Conservation (phyloP, 1,140 invertebrate genomes). For the Sesamia nonagrioides region DNA sequence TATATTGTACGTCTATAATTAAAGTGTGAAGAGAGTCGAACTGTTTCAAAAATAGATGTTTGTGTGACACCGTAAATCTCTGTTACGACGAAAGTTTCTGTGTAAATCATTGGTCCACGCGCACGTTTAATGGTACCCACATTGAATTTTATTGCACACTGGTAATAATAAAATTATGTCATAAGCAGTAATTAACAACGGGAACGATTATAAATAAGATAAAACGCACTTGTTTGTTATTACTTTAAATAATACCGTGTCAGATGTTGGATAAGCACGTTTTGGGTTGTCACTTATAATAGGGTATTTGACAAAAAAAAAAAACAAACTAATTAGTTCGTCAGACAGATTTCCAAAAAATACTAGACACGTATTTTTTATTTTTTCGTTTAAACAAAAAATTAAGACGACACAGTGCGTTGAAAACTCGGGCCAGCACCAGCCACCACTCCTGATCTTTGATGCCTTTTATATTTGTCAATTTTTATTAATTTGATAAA, state of each 20-base stretch:
- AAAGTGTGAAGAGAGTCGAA: constrained; percentile 83
- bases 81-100: constrained; percentile 78
- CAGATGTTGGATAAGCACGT: constrained; percentile 5
- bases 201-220: constrained; percentile 47
- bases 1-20: constrained; percentile 84
- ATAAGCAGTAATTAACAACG: constrained; percentile 68
- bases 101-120: constrained; percentile 79
- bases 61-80: constrained; percentile 83
- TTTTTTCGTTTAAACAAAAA: too few relatives aligned
- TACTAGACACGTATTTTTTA: too few relatives aligned
- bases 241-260: constrained; percentile 19
- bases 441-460: too few relatives aligned
- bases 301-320: too few relatives aligned
- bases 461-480: too few relatives aligned
- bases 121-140: constrained; percentile 77
- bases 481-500: too few relatives aligned
- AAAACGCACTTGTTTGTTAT: constrained; percentile 31
- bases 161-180: constrained; percentile 75
- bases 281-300: constrained; percentile 24
- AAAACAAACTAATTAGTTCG: too few relatives aligned
- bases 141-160: constrained; percentile 79
- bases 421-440: too few relatives aligned
- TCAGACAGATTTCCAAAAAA: too few relatives aligned
- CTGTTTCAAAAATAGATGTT: constrained; percentile 81
- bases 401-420: too few relatives aligned